Base-by-base conservation (phyloP, 2,888 invertebrate species). In the Platycheirus rosarum region DNA sequence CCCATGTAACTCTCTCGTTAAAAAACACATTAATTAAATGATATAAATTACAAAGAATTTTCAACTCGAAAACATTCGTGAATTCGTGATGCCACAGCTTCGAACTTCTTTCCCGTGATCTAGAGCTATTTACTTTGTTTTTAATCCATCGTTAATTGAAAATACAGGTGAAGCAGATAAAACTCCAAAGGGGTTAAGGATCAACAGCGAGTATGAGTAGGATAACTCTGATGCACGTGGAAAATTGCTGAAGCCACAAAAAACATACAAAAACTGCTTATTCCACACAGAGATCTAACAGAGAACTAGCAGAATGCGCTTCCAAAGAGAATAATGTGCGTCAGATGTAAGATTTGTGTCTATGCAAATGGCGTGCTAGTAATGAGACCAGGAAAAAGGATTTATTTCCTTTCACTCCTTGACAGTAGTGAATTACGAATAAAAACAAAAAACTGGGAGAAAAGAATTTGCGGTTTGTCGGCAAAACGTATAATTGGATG, bases 401-500 rank as follows among this genome's bases (percentile, higher is more conserved):
- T 79, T 79, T 79, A 79, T 74, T 57, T 79, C 68, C 73, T 68
- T 78, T 78, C 16, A 62, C 48, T 53, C 37, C n/a, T n/a, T 78
- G 78, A 55, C 78, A 68, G 73, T 32, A 68, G 55, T 48, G 40
- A 68, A 68, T 73, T 68, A 53, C 53, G 60, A 48, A 29, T 26
- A 62, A 14, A 42, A 14, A 42, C 14, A 42, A 42, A 44, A 57
- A 40, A 5, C 14, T 23, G 6, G 23, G n/a, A 60, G 44, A 60
- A 73, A 73, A 18, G 62, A 68, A 62, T 74, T 73, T 68, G 62
- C 42, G 78, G 68, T 62, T 62, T 70, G 76, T 63, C 62, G 65
- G 71, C 71, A 70, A 65, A 78, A 73, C 46, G 78, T 73, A 57
- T 78, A 78, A 78, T 78, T 78, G 78, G 73, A 78, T 78, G 78